Percentiles rank a stretch among this genome's conserved stretches.
phyloP scores from a whole-genome alignment of 2,888 invertebrate genomes.

The Drosophila limbata region DNA sequence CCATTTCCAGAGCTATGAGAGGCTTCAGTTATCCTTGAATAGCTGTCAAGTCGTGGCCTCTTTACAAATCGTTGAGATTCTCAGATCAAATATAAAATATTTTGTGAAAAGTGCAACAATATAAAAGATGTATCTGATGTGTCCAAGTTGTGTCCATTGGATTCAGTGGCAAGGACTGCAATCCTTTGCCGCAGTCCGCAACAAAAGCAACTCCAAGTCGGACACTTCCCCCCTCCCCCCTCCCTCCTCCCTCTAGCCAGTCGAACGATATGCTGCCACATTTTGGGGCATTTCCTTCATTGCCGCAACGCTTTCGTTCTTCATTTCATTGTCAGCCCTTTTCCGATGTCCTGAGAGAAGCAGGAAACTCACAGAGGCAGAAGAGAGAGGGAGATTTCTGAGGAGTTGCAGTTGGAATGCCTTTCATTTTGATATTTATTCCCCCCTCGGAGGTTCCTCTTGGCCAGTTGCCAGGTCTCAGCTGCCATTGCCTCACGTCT shows the following conservation, averaged over 20 bases:
- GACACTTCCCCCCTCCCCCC: conserved; percentile 29
- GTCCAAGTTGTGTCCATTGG: conserved; percentile 21
- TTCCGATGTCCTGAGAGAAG: conserved; percentile 17
- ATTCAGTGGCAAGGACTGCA: conserved; percentile 7
- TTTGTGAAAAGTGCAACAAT: conserved; percentile 43
- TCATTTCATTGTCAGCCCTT: conserved; percentile 42
- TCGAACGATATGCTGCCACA: conserved; percentile 56
- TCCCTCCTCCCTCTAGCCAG: neutral
- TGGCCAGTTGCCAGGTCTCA: conserved; percentile 34
- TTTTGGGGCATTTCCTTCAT: conserved; percentile 54
- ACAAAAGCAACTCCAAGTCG: conserved; percentile 39
- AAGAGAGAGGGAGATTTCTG: neutral
- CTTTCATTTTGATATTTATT: conserved; percentile 28
- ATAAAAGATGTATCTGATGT: conserved; percentile 46
- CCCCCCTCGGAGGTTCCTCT: neutral
- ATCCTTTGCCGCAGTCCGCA: conserved; percentile 43
- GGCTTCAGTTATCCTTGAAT: conserved; percentile 45
- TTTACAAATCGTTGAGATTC: conserved; percentile 62
- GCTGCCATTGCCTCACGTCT: conserved; percentile 56
- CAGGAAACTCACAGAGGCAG: conserved; percentile 4
- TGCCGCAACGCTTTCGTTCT: conserved; percentile 29
- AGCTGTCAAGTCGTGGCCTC: conserved; percentile 57
- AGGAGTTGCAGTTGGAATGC: conserved; percentile 43
- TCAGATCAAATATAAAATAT: conserved; percentile 57
- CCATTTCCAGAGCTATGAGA: conserved; percentile 27